Evolutionary conservation across 2,113 vertebrate genomes (phyloP).

Genomic region (Hypocryptadius cinnamomeus): DNA sequence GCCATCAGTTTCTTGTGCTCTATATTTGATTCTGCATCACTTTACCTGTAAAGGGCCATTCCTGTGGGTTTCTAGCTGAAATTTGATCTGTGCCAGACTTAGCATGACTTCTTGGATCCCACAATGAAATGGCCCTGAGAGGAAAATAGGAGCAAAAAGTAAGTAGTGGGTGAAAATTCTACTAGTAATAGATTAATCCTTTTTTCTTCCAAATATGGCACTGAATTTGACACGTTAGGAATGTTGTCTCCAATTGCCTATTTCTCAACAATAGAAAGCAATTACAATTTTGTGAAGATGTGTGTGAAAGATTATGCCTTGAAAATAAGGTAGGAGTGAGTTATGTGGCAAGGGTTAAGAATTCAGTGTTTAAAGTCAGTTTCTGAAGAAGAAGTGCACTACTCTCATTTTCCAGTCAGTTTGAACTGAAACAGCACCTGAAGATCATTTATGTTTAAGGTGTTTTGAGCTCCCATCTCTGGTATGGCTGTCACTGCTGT

Average conservation of each 20-base stretch:
- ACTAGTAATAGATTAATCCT: not conserved
- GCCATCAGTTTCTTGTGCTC: not conserved
- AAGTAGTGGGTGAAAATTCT: not conserved
- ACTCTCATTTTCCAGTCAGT: not conserved
- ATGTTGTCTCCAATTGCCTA: not conserved
- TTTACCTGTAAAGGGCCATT: not conserved
- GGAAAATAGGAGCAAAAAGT: not conserved
- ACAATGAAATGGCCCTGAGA: not conserved
- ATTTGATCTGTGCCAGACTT: not conserved
- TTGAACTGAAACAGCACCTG: not conserved
- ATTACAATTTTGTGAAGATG: not conserved
- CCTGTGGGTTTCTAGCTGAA: not conserved
- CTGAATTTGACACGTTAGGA: not conserved
- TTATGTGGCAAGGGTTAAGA: not conserved
- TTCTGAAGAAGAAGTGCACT: not conserved
- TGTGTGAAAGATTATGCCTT: not conserved
- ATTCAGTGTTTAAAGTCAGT: not conserved
- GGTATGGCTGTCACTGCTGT: not conserved
- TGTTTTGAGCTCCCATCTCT: not conserved
- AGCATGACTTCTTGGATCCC: not conserved
- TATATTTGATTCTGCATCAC: not conserved
- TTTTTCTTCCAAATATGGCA: not conserved
- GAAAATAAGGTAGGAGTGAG: not conserved
- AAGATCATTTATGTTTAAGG: not conserved
- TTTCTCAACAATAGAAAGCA: not conserved